phyloP scores from a whole-genome alignment of 2,113 vertebrate species.

The Stegostoma tigrinum region DNA sequence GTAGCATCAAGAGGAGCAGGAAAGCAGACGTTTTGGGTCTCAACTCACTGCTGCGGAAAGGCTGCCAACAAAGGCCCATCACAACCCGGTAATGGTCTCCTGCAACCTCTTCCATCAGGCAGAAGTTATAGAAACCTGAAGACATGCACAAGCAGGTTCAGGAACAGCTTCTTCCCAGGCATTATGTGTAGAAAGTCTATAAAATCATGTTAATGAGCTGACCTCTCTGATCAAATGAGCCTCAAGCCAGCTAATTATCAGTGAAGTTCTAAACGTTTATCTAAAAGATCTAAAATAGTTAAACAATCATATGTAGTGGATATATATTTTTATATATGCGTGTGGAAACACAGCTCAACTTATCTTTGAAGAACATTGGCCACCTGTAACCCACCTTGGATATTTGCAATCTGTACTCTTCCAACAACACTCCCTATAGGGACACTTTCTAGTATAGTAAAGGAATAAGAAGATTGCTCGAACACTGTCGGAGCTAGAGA shows the following conservation, averaged over 20 bases:
- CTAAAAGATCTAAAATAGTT: not conserved
- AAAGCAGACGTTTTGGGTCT: too few relatives aligned
- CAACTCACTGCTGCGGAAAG: too few relatives aligned
- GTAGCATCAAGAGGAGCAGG: too few relatives aligned
- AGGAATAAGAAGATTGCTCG: slow-evolving; percentile 69
- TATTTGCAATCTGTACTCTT: slow-evolving; percentile 61
- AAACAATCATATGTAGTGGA: not conserved
- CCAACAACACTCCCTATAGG: slow-evolving; percentile 63
- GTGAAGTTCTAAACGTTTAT: not conserved
- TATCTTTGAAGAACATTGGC: not conserved
- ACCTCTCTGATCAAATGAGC: not conserved
- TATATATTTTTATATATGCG: too few relatives aligned
- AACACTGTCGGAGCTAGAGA: slow-evolving; percentile 65
- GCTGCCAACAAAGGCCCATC: too few relatives aligned
- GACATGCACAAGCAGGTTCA: too few relatives aligned
- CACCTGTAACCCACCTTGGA: slow-evolving; percentile 59
- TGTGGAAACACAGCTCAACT: not conserved
- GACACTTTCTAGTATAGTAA: slow-evolving; percentile 68
- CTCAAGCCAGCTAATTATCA: not conserved
- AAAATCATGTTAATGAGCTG: too few relatives aligned
- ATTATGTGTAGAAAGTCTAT: too few relatives aligned
- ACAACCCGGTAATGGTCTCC: too few relatives aligned
- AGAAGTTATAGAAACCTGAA: too few relatives aligned
- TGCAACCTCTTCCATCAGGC: too few relatives aligned
- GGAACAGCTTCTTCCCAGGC: too few relatives aligned